Evolutionary conservation across 1,140 invertebrate genomes (phyloP).

Genomic region (Mactra quadrangularis): DNA sequence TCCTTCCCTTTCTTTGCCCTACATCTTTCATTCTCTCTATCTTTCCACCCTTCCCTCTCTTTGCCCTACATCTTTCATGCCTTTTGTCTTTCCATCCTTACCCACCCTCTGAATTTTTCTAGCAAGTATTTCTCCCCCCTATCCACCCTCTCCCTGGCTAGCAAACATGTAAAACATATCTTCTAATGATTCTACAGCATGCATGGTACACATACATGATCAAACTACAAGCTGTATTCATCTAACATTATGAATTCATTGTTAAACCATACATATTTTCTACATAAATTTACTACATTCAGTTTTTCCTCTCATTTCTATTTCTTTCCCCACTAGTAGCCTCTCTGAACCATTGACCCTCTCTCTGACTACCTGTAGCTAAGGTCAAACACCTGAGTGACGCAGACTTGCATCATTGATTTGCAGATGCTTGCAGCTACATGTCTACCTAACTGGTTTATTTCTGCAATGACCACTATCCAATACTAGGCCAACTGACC

Average conservation of each 20-base stretch:
- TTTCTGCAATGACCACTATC: conserved; percentile 23
- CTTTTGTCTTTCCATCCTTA: neutral
- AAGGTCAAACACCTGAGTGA: conserved; percentile 45
- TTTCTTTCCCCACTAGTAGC: neutral
- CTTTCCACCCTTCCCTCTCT: neutral
- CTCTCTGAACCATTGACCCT: conserved; percentile 35
- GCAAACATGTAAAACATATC: no score
- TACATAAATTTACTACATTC: no score
- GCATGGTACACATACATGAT: no score
- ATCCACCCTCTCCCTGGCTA: no score
- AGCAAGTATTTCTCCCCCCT: neutral
- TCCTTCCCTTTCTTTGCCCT: neutral
- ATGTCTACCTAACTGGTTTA: conserved; percentile 24
- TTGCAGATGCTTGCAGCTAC: conserved; percentile 41
- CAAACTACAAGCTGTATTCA: no score
- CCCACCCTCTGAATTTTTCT: neutral
- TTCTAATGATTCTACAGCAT: no score
- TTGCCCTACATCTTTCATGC: neutral
- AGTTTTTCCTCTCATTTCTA: no score
- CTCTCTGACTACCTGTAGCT: conserved; percentile 16
- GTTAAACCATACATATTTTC: no score
- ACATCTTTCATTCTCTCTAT: neutral
- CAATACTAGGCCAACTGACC: neutral
- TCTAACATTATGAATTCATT: no score
- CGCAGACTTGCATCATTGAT: conserved; percentile 30